Percentiles rank a stretch among this genome's conserved stretches.
phyloP scores from a whole-genome alignment of 2,888 invertebrate genomes.

The Cerastis leucographa region DNA sequence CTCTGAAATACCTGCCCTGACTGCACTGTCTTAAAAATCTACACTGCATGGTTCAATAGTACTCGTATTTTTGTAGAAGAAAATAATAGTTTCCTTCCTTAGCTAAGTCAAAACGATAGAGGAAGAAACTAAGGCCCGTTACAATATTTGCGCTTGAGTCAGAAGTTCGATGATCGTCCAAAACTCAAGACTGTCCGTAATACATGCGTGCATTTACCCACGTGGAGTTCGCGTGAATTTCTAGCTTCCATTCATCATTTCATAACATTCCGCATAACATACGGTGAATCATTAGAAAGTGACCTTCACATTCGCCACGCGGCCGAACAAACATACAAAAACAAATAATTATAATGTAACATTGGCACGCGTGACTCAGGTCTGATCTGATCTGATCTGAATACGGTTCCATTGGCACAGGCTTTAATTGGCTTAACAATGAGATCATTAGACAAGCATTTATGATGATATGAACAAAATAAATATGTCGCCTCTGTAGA shows the following conservation, averaged over 20 bases:
- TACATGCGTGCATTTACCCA: constrained; percentile 36
- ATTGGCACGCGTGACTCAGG: constrained; percentile 73
- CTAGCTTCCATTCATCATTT: constrained; percentile 43
- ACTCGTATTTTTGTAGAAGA: neutral
- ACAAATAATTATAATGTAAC: constrained; percentile 73
- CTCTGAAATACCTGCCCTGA: neutral
- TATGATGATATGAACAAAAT: constrained; percentile 52
- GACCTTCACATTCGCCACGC: constrained; percentile 79
- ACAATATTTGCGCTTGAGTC: constrained; percentile 22
- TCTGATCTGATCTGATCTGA: constrained; percentile 71
- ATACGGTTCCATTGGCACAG: constrained; percentile 53
- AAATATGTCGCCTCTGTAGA: constrained; percentile 43
- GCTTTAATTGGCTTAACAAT: constrained; percentile 55
- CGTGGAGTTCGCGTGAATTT: constrained; percentile 26
- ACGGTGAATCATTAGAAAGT: constrained; percentile 80
- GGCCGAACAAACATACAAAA: constrained; percentile 66
- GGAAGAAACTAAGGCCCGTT: neutral
- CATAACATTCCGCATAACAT: constrained; percentile 66
- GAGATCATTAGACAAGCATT: constrained; percentile 67
- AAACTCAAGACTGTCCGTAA: constrained; percentile 18
- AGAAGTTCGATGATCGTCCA: constrained; percentile 18
- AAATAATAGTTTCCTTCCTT: neutral
- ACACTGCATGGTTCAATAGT: neutral
- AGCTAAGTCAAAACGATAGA: neutral
- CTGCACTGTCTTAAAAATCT: neutral